Percentiles rank a stretch among this genome's conserved stretches.
These are phyloP conservation scores for Tinea trinotella DNA, from an alignment of 2,888 invertebrate genomes.

Conservation along the genomic window DNA sequence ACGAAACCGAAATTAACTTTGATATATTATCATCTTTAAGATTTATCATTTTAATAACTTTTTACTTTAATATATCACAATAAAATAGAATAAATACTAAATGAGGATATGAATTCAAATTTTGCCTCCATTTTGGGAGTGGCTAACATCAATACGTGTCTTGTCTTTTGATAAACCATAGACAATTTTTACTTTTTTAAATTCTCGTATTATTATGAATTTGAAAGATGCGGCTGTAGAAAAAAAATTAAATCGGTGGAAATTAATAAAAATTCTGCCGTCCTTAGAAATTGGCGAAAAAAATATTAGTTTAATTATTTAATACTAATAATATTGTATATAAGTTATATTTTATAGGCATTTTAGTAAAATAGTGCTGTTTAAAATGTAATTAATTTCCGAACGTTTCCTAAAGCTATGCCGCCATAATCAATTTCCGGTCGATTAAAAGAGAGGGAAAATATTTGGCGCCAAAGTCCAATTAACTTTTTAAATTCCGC, in stretches of 20 bases:
- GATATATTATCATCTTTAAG: background rate
- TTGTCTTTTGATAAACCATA: conserved; percentile 35
- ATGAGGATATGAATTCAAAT: conserved; percentile 32
- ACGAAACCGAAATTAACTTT: background rate
- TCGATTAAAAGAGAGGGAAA: background rate
- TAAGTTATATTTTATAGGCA: too few relatives aligned
- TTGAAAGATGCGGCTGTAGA: too few relatives aligned
- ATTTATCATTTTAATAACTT: background rate
- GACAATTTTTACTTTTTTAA: conserved; percentile 24
- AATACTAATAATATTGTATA: too few relatives aligned
- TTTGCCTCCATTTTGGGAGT: conserved; percentile 62
- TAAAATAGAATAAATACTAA: background rate
- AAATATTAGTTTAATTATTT: too few relatives aligned
- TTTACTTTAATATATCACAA: background rate
- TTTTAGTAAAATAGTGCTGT: too few relatives aligned
- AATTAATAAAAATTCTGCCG: too few relatives aligned
- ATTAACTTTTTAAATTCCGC: too few relatives aligned
- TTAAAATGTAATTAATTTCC: too few relatives aligned
- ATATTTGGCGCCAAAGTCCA: background rate
- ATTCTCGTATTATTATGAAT: too few relatives aligned
- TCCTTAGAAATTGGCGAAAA: too few relatives aligned
- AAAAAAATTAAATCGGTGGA: too few relatives aligned
- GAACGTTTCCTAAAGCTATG: background rate
- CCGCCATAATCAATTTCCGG: background rate
- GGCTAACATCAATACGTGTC: conserved; percentile 66